Evolutionary conservation across 1,140 invertebrate species (phyloP), one percentile per base, ranked within the genome.

Genomic region (Eulimnadia texana): DNA sequence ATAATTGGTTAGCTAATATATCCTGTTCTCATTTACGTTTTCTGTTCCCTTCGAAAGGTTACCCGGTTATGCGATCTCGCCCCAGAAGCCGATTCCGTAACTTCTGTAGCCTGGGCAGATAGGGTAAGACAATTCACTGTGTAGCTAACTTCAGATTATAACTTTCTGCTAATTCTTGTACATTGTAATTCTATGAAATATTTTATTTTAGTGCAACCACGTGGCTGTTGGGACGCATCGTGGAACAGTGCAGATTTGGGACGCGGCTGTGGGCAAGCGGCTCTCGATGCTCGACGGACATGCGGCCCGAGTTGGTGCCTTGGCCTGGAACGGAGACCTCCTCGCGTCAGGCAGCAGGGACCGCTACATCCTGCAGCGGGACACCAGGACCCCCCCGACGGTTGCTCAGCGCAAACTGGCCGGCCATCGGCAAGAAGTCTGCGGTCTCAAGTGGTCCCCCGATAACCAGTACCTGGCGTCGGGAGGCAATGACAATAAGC

Each of bases 401-500:
- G 82, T 86, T 50, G 79, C 82, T 23, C 87, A 91, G 64, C 76
- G 88, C 28, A 80, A 85, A 16, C 74, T 99, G 2, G 85, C 84
- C 16, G 92, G 93, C 0, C 97, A 99, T 73, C 77, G 93, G 58
- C 97, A 99, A 77, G 97, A 99, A 77, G 93, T 86, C 50, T 99
- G 97, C 77, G 97, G 97, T 0, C 73, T 99, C 2, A 99, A 99
- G 74, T 99, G 96, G 97, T 99, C 96, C 13, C 96, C 96, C 0
- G 96, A 99, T 73, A 94, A 95, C 68, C 93, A 98, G 72, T 93
- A 95, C 72, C 76, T 99, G 28, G 97, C 97, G 1, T 98, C 93
- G 3, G 96, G 97, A 50, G 97, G 97, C 28, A 99, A 99, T 75
- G 97, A 99, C 74, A 99, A 99, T 76, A 86, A 94, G 65, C 76